Conservation (phyloP, 2,888 invertebrate species). For the Arrhopalites spinosus region DNA sequence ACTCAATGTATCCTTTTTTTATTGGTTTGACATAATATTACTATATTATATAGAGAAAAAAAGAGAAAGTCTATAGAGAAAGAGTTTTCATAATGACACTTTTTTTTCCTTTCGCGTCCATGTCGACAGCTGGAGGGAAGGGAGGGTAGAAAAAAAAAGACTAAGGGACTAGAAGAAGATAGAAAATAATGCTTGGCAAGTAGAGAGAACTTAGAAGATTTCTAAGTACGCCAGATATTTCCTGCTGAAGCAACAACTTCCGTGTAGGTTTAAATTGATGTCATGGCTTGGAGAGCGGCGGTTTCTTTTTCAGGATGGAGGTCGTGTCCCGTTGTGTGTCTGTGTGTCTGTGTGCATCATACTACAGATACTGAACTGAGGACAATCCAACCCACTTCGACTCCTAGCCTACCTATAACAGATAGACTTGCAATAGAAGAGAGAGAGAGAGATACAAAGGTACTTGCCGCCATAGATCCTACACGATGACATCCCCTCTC, state of each 20-base stretch:
- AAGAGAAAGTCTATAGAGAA: too few species aligned
- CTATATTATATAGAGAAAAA: too few species aligned
- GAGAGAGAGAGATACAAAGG: background rate
- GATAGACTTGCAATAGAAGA: background rate
- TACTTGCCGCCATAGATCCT: background rate
- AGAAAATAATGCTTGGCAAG: conserved; percentile 10
- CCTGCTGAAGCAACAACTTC: conserved; percentile 36
- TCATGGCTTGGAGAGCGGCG: background rate
- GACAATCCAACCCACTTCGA: too few species aligned
- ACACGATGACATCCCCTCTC: background rate
- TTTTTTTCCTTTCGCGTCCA: too few species aligned
- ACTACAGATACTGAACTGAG: too few species aligned
- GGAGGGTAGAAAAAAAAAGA: background rate
- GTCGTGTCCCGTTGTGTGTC: background rate
- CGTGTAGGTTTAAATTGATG: conserved; percentile 31
- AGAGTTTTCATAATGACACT: too few species aligned
- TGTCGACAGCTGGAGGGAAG: too few species aligned
- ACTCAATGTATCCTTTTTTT: too few species aligned
- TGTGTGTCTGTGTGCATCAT: too few species aligned
- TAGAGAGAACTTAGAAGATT: too few species aligned
- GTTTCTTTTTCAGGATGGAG: background rate
- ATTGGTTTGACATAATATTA: too few species aligned
- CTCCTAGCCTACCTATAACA: too few species aligned
- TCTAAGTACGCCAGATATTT: conserved; percentile 27
- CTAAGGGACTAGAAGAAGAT: background rate